A percentile compares a stretch with the other conserved stretches of the same genome.
These are phyloP conservation scores for Oceanites oceanicus DNA, from an alignment of 2,113 vertebrate genomes.

Conservation along the genomic window DNA sequence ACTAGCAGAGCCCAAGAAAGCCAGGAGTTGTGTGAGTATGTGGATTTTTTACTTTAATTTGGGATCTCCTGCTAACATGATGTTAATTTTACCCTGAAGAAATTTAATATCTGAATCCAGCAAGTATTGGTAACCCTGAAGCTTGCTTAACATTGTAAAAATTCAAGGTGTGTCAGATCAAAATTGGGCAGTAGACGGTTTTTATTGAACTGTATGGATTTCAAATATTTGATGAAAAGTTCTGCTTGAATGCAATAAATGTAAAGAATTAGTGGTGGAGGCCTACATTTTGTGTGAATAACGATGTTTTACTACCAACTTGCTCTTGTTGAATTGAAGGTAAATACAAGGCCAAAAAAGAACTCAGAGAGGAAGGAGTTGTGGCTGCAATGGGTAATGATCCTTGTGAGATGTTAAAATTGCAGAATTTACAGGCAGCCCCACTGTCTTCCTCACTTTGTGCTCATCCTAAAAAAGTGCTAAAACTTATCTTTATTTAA, in stretches of 20 bases:
- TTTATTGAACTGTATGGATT: background rate
- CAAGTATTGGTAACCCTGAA: background rate
- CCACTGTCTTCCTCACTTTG: background rate
- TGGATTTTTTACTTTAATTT: background rate
- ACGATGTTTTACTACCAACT: background rate
- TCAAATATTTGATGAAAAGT: background rate
- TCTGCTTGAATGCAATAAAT: background rate
- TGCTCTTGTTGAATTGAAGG: background rate
- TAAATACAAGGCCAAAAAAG: background rate
- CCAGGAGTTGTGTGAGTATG: accelerated
- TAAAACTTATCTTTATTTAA: background rate
- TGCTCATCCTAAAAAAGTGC: background rate
- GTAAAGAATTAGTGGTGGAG: background rate
- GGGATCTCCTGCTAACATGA: background rate
- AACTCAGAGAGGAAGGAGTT: background rate
- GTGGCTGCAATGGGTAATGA: background rate
- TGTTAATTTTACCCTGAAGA: background rate
- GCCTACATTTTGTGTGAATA: background rate
- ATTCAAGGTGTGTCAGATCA: background rate
- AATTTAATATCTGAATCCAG: background rate
- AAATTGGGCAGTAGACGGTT: background rate
- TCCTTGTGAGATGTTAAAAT: background rate
- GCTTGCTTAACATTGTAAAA: background rate
- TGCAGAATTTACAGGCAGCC: background rate
- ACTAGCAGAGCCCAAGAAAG: background rate